Evolutionary conservation across 2,797 vertebrate species (phyloP), one percentile per base, ranked within the genome.

Genomic region (Ptychadena robeensis): DNA sequence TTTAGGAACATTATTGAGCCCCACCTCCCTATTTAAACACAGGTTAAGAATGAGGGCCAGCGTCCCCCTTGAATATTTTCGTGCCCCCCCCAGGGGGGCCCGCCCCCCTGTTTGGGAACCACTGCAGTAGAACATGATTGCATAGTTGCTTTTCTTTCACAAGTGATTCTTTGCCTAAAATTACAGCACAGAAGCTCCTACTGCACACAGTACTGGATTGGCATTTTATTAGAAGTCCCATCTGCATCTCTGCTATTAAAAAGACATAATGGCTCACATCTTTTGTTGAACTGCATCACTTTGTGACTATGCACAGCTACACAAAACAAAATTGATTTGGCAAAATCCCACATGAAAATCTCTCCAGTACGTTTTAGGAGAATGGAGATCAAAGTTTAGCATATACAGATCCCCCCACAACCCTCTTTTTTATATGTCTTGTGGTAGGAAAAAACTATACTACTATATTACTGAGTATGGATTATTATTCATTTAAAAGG

Each of bases 251-350:
- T 18, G 66, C 82, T 61, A 84, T 84, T 79, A 84, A 80, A 84
- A 73, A 59, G 31, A 73, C 76, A 67, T 84, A 84, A 84, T 68
- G 64, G 76, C 76, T 79, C 18, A 57, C 44, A 80, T 80, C 70
- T 70, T 77, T 84, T 68, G n/a, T 53, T 79, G 61, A 84, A 69
- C 70, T 59, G 69, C 32, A 67, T 40, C 40, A 35, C 69, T 64
- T 32, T 38, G 61, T 34, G 76, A 59, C 69, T 84, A 73, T 68
- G 30, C 64, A 68, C 48, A 80, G 69, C 64, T 35, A 73, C 72
- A 76, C 73, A 3, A 70, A 76, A 73, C 81, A 74, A 84, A 84
- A 84, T 84, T 80, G 70, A 80, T 70, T 80, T 84, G 76, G 76
- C 82, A 79, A 80, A 79, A 44, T 73, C 76, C 76, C 82, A 84